Conservation (phyloP, 2,888 invertebrate genomes). For the Pogonocherus hispidulus region DNA sequence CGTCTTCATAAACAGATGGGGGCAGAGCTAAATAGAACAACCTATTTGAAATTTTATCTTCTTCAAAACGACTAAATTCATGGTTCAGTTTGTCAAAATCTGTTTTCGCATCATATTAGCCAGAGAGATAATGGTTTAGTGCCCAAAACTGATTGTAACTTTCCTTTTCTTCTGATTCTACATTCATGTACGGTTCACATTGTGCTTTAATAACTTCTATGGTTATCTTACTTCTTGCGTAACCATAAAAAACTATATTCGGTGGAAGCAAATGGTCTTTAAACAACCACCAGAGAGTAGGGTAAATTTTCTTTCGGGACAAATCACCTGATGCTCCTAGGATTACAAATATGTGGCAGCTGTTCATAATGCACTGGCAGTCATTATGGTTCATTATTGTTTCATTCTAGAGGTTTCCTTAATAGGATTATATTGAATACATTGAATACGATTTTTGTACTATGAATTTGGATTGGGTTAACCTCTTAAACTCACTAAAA, state of each 20-base stretch:
- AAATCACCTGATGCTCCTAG: conserved; percentile 94
- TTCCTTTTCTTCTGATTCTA: conserved; percentile 81
- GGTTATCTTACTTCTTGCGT: conserved; percentile 89
- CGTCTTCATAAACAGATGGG: conserved; percentile 92
- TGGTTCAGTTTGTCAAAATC: conserved; percentile 88
- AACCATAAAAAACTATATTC: conserved; percentile 92
- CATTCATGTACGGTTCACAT: conserved; percentile 87
- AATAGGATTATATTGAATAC: too few species aligned
- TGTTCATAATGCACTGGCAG: conserved; percentile 76
- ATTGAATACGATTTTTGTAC: too few species aligned
- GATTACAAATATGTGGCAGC: conserved; percentile 83
- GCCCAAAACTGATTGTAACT: conserved; percentile 89
- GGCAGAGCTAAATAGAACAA: conserved; percentile 98
- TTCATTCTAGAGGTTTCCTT: conserved; percentile 75
- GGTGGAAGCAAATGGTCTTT: conserved; percentile 92
- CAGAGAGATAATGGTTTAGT: conserved; percentile 86
- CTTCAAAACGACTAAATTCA: conserved; percentile 79
- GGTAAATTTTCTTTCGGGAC: conserved; percentile 99
- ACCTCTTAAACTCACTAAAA: too few species aligned
- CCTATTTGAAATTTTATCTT: conserved; percentile 80
- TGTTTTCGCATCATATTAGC: conserved; percentile 84
- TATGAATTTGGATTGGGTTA: too few species aligned
- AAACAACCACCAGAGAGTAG: conserved; percentile 97
- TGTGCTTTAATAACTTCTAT: conserved; percentile 81
- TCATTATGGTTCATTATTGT: conserved; percentile 77